phyloP scores from a whole-genome alignment of 2,113 vertebrate species.

The Pimephales promelas region DNA sequence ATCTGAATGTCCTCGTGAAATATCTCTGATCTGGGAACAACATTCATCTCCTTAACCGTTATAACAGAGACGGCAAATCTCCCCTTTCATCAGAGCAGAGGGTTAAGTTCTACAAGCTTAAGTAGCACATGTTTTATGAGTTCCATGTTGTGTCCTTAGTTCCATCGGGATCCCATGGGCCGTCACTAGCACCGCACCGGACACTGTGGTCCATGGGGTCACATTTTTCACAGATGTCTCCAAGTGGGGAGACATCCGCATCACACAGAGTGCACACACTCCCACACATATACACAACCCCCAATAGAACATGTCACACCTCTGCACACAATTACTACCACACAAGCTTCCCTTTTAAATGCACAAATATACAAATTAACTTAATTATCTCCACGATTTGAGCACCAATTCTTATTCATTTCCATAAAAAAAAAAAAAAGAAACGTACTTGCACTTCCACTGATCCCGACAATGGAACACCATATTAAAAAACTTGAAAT shows the following conservation, averaged over 20 bases:
- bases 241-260: conserved; percentile 49
- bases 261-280: conserved; percentile 40
- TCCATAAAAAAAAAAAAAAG: no score
- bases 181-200: conserved; percentile 15
- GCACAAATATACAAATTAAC: background rate
- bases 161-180: conserved; percentile 51
- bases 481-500: background rate
- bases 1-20: background rate
- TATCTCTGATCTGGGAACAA: background rate
- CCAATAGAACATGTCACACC: conserved; percentile 38
- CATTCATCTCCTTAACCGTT: background rate
- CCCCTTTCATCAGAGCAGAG: conserved; percentile 1
- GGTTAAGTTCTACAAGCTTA: background rate
- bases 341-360: background rate
- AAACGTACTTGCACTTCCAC: no score
- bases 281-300: conserved; percentile 40
- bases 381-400: background rate
- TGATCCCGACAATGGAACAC: background rate
- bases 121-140: conserved; percentile 34
- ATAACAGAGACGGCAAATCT: background rate
- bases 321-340: conserved; percentile 24
- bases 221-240: conserved; percentile 62
- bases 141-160: conserved; percentile 27
- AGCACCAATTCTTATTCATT: background rate
- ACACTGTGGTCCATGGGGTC: conserved; percentile 55